Base-by-base conservation (phyloP, 2,797 vertebrate species). In the Poeciliopsis turneri region DNA sequence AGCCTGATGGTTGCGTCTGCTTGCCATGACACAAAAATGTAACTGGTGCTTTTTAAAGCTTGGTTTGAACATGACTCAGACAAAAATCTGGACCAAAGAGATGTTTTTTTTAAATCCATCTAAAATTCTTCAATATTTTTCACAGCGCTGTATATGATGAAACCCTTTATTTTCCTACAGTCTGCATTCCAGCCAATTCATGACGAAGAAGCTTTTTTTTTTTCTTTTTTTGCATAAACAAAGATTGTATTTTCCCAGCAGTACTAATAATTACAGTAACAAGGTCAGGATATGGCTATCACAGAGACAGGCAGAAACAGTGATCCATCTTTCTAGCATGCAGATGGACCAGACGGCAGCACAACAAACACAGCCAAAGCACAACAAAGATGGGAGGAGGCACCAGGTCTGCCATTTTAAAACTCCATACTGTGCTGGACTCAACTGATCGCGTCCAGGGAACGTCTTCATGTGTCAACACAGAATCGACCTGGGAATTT, bases 241-340 rank as follows among this genome's bases (percentile, higher is more conserved):
- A 85, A 88, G 75, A 71, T 74, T 77, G 57, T 83, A 83, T 90
- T 90, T 89, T 57, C 71, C 23, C 71, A 88, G 82, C 84, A 88
- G 83, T 79, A 80, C 57, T 75, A 80, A 85, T 74, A 84, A 83
- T 82, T 76, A 46, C 75, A 74, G 73, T 77, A 91, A 91, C 85
- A 86, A 82, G 83, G 90, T 91, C 82, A 90, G 79, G 88, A 70
- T 20, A 73, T 83, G 85, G 78, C 73, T 73, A 85, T 80, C 72
- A 53, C 66, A 59, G 77, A 82, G 70, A 83, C 81, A 86, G 79
- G 66, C 15, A 18, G 61, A 76, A 85, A 87, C 71, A 36, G 10
- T 55, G 76, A 80, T 80, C 84, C 28, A 78, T 75, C 77, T 87
- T 78, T 81, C 45, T 77, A 28, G 72, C 39, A 66, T 78, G 71